Evolutionary conservation across 2,113 vertebrate genomes (phyloP).

Genomic region (Myodes glareolus): DNA sequence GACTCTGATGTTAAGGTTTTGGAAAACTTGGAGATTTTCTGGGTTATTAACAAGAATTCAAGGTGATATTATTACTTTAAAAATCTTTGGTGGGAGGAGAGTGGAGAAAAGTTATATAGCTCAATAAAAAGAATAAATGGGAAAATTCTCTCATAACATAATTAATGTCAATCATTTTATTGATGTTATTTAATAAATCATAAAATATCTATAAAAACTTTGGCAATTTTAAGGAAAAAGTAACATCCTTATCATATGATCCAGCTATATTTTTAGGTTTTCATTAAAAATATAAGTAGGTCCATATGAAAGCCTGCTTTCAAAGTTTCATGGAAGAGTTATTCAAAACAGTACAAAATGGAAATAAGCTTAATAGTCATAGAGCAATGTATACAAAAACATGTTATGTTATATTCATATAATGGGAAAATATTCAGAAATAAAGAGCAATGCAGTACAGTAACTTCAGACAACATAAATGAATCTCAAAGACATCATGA

Average conservation of each 20-base stretch:
- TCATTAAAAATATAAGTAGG: conserved; percentile 12
- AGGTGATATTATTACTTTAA: not conserved
- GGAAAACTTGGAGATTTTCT: not conserved
- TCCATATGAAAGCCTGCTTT: not conserved
- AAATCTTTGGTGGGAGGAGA: not conserved
- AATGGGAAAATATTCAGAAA: not conserved
- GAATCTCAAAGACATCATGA: conserved; percentile 9
- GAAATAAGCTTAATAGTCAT: not conserved
- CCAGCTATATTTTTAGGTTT: conserved; percentile 15
- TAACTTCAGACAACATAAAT: not conserved
- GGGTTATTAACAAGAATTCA: not conserved
- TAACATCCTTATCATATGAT: not conserved
- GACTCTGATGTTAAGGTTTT: not conserved
- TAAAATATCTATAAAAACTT: not conserved
- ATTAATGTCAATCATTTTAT: too few species aligned
- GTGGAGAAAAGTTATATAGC: too few species aligned
- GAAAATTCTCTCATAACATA: too few species aligned
- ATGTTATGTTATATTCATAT: not conserved
- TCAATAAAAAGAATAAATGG: too few species aligned
- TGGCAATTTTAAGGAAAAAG: not conserved
- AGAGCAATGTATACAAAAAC: not conserved
- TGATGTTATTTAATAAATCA: too few species aligned
- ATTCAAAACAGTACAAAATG: not conserved
- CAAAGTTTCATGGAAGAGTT: not conserved
- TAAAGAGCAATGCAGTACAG: not conserved